These are phyloP conservation scores for Oscheius onirici DNA, from an alignment of 2,888 invertebrate genomes.

Conservation along the genomic window DNA sequence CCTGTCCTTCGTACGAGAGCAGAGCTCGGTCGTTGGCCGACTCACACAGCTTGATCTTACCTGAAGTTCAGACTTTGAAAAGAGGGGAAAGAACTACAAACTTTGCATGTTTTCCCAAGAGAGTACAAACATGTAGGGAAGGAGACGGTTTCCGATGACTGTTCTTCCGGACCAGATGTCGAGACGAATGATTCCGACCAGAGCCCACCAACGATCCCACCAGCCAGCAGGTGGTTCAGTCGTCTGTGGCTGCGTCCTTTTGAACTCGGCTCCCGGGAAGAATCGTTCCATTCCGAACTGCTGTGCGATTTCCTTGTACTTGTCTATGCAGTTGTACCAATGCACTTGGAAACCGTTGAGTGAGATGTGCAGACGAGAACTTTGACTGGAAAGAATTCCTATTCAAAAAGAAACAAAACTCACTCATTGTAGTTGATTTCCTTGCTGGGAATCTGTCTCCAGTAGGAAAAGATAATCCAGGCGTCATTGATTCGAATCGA, in stretches of 20 bases:
- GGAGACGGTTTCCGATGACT: slow-evolving; percentile 91
- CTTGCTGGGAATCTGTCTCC: slow-evolving; percentile 82
- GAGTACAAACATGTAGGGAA: slow-evolving; percentile 79
- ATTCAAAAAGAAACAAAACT: not conserved
- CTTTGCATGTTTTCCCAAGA: slow-evolving; percentile 32
- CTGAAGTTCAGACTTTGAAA: slow-evolving; percentile 32
- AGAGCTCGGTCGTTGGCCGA: slow-evolving; percentile 77
- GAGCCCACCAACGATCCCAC: slow-evolving; percentile 64
- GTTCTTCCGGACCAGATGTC: slow-evolving; percentile 90
- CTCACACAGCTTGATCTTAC: slow-evolving; percentile 55
- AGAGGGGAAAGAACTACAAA: not conserved
- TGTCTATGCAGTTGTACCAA: slow-evolving; percentile 74
- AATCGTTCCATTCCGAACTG: slow-evolving; percentile 45
- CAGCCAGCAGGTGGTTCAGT: slow-evolving; percentile 31
- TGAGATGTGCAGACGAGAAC: slow-evolving; percentile 74
- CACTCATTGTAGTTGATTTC: slow-evolving; percentile 38
- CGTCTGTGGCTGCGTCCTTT: not conserved
- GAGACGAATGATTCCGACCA: slow-evolving; percentile 72
- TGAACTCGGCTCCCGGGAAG: slow-evolving; percentile 43
- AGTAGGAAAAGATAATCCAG: slow-evolving; percentile 96
- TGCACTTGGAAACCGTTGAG: slow-evolving; percentile 88
- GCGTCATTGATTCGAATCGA: slow-evolving; percentile 93
- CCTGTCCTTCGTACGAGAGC: slow-evolving; percentile 71
- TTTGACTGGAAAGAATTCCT: slow-evolving; percentile 77
- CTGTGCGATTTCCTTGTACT: slow-evolving; percentile 57